Evolutionary conservation across 2,888 invertebrate genomes (phyloP).

Genomic region (Drosophila pseudotakahashii): DNA sequence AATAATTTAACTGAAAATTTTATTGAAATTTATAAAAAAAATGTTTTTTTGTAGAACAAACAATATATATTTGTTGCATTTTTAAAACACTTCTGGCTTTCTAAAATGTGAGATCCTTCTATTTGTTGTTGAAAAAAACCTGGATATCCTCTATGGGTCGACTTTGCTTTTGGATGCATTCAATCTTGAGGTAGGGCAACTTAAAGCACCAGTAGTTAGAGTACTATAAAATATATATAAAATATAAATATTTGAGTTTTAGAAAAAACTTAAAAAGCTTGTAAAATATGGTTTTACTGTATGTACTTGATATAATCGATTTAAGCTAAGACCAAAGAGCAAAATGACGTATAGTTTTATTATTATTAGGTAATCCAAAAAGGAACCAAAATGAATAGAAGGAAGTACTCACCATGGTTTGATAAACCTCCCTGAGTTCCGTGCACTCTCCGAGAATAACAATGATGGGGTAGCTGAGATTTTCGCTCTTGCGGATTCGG

Average conservation of each 20-base stretch:
- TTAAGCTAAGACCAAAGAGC: too few relatives aligned
- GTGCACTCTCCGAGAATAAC: background rate
- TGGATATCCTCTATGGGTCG: background rate
- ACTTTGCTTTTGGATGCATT: background rate
- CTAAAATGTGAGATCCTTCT: too few relatives aligned
- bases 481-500: conserved; percentile 4
- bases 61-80: background rate
- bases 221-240: background rate
- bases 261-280: too few relatives aligned
- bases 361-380: too few relatives aligned
- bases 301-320: too few relatives aligned
- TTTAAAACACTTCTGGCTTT: background rate
- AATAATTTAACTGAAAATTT: too few relatives aligned
- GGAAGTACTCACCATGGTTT: background rate
- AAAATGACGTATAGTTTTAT: too few relatives aligned
- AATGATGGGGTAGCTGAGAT: conserved; percentile 1
- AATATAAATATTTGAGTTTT: too few relatives aligned
- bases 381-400: background rate
- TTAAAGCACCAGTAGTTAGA: conserved; percentile 3
- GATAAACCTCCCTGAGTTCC: conserved; percentile 1
- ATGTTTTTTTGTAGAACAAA: background rate
- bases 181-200: background rate
- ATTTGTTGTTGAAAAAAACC: background rate
- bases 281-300: too few relatives aligned
- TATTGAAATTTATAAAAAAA: too few relatives aligned